A percentile compares a stretch with the other conserved stretches of the same genome.
phyloP scores from a whole-genome alignment of 2,113 vertebrate species.

The Laticauda colubrina region DNA sequence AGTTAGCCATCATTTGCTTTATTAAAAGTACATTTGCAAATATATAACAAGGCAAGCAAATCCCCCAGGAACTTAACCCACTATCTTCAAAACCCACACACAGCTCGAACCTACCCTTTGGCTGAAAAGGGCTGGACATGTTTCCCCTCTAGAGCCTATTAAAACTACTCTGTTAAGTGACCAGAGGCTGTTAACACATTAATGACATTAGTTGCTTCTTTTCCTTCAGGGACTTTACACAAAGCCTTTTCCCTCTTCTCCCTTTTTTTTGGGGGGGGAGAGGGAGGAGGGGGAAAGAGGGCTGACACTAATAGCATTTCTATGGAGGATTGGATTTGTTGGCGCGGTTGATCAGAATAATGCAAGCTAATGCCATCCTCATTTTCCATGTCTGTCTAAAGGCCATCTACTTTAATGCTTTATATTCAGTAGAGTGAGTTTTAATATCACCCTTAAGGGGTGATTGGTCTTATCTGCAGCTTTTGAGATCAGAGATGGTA shows the following conservation, averaged over 20 bases:
- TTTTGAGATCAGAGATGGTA: conserved; percentile 40
- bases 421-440: conserved; percentile 35
- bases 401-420: conserved; percentile 32
- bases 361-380: conserved; percentile 31
- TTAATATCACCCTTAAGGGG: conserved; percentile 41
- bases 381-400: conserved; percentile 32
- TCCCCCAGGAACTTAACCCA: conserved; percentile 20
- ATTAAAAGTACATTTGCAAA: conserved; percentile 38
- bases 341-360: conserved; percentile 30
- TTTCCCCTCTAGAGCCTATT: conserved; percentile 40
- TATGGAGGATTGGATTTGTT: conserved; percentile 30
- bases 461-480: conserved; percentile 40
- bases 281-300: neutral
- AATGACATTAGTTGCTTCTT: conserved; percentile 34
- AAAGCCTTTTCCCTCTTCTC: neutral
- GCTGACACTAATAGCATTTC: conserved; percentile 28
- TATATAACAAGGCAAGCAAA: conserved; percentile 26
- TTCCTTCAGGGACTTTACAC: conserved; percentile 21
- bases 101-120: conserved; percentile 36
- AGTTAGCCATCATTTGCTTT: conserved; percentile 38
- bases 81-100: conserved; percentile 37
- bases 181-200: conserved; percentile 37
- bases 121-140: conserved; percentile 29
- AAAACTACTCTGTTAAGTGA: conserved; percentile 34
- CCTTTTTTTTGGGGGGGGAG: neutral